A percentile compares a stretch with the other conserved stretches of the same genome.
Evolutionary conservation across 2,113 vertebrate species (phyloP).

Genomic region (Neogale vison): DNA sequence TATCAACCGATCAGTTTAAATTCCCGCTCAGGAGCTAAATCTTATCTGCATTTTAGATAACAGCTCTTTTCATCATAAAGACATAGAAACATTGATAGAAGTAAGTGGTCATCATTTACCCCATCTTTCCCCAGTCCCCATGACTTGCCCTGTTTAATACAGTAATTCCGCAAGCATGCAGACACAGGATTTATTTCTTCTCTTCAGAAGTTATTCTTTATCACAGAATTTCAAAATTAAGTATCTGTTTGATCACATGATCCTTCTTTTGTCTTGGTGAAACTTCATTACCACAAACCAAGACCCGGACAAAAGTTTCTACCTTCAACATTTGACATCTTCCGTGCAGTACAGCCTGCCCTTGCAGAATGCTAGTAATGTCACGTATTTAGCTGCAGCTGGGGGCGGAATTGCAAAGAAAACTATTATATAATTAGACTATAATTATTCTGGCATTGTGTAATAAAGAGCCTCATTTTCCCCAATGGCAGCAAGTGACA

Average conservation of each 20-base stretch:
- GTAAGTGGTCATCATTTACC: neutral
- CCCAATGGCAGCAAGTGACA: constrained; percentile 43
- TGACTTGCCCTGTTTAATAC: neutral
- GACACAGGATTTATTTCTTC: neutral
- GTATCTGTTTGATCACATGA: neutral
- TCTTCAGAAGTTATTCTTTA: neutral
- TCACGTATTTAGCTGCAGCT: constrained; percentile 74
- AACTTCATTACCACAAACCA: neutral
- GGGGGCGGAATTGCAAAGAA: constrained; percentile 69
- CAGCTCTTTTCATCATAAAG: neutral
- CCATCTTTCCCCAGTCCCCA: neutral
- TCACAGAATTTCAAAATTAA: neutral
- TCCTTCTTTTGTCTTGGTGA: neutral
- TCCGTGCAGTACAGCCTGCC: constrained; percentile 22
- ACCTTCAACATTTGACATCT: neutral
- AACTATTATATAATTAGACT: constrained; percentile 76
- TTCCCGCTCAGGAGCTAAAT: neutral
- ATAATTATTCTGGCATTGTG: constrained; percentile 74
- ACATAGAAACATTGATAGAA: neutral
- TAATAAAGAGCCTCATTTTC: constrained; percentile 65
- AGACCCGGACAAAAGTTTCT: neutral
- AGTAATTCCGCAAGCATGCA: neutral
- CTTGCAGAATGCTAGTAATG: constrained; percentile 46
- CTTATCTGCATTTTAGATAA: neutral
- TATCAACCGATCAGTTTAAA: neutral